Evolutionary conservation across 2,888 invertebrate species (phyloP).

Genomic region (Xanthorhoe spadicearia): DNA sequence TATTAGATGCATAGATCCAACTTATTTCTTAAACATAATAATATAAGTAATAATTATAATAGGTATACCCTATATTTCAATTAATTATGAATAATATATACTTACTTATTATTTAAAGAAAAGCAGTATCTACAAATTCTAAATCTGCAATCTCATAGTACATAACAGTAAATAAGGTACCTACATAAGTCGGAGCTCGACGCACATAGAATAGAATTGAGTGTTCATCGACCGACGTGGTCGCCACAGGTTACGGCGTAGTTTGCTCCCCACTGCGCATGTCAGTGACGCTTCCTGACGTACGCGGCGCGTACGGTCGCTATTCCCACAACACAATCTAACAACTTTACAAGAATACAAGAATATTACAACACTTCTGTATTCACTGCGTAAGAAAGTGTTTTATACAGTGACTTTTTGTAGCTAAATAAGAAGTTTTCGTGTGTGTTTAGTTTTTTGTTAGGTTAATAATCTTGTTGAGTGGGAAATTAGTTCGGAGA

Average conservation of each 20-base stretch:
- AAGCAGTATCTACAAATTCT: too few relatives aligned
- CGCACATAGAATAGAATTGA: slow-evolving; percentile 20
- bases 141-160: slow-evolving; percentile 3
- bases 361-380: slow-evolving; percentile 4
- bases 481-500: slow-evolving; percentile 13
- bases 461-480: background rate
- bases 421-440: background rate
- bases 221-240: slow-evolving; percentile 56
- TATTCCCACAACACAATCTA: slow-evolving; percentile 18
- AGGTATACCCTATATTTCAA: too few relatives aligned
- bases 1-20: too few relatives aligned
- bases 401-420: background rate
- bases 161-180: slow-evolving; percentile 19
- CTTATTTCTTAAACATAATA: too few relatives aligned
- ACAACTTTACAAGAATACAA: slow-evolving; percentile 37
- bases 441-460: background rate
- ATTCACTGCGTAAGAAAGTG: background rate
- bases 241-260: slow-evolving; percentile 27
- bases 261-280: slow-evolving; percentile 40
- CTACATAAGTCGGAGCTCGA: slow-evolving; percentile 13
- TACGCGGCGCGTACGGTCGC: slow-evolving; percentile 23
- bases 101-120: background rate
- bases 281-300: slow-evolving; percentile 54
- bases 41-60: too few relatives aligned
- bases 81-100: too few relatives aligned